Percentiles rank a stretch among this genome's conserved stretches.
These are phyloP conservation scores for Rousettus madagascariensis DNA, from an alignment of 2,797 vertebrate species.

Conservation along the genomic window DNA sequence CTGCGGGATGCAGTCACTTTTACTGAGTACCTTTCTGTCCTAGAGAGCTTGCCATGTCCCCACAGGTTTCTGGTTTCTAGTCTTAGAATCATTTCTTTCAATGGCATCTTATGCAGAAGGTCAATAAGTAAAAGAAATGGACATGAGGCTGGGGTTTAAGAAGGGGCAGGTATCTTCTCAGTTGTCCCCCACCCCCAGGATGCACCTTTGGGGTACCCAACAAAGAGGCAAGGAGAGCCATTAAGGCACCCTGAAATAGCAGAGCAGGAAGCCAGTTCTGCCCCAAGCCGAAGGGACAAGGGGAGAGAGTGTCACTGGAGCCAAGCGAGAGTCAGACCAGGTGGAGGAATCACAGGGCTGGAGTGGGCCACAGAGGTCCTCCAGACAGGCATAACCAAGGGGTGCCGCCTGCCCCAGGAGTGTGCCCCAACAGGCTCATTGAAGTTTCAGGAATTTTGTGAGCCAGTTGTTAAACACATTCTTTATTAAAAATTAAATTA, in stretches of 20 bases:
- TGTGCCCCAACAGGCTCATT: accelerated
- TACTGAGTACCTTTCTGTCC: neutral
- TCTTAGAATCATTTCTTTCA: neutral
- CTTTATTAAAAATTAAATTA: neutral
- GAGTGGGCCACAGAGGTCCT: neutral
- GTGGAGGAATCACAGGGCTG: neutral
- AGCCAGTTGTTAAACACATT: neutral
- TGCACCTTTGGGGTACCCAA: neutral
- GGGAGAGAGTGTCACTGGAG: neutral
- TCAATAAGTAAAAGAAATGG: neutral
- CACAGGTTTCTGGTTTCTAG: neutral
- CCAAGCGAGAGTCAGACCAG: neutral
- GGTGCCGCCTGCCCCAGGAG: accelerated
- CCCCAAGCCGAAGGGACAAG: neutral
- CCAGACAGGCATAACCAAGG: neutral
- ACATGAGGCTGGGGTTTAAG: no score
- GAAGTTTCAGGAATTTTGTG: neutral
- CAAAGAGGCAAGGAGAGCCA: neutral
- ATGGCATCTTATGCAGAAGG: neutral
- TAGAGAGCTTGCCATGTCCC: neutral
- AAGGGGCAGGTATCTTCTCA: neutral
- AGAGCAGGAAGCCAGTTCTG: neutral
- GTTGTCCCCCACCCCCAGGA: neutral
- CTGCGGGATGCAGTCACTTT: neutral
- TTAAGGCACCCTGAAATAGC: neutral